phyloP scores from a whole-genome alignment of 2,888 invertebrate genomes.

The Drosophila multiciliata region DNA sequence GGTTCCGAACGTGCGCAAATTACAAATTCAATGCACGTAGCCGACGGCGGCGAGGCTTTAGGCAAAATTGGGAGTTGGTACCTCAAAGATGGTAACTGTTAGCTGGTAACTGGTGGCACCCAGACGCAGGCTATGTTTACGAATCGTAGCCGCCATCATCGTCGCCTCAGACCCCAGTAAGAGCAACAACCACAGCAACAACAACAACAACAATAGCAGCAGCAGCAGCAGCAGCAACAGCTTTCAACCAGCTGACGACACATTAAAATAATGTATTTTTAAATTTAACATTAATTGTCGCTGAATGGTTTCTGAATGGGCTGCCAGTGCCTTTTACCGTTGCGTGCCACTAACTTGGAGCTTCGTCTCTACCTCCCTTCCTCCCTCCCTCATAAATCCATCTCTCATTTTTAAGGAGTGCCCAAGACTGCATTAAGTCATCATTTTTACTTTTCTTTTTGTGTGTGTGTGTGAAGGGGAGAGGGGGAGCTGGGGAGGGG shows the following conservation, averaged over 20 bases:
- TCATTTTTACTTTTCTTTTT: constrained; percentile 63
- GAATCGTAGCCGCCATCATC: constrained; percentile 57
- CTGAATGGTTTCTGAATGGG: constrained; percentile 73
- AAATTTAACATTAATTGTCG: constrained; percentile 80
- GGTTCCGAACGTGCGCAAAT: constrained; percentile 79
- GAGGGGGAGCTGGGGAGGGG: neutral
- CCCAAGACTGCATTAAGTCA: constrained; percentile 70
- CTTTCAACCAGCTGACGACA: constrained; percentile 69
- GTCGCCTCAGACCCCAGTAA: constrained; percentile 44
- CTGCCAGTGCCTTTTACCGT: constrained; percentile 43
- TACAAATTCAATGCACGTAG: constrained; percentile 81
- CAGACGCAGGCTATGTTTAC: constrained; percentile 48
- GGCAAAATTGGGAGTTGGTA: constrained; percentile 28
- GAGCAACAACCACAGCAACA: neutral
- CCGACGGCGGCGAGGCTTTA: constrained; percentile 56
- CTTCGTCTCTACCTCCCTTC: neutral
- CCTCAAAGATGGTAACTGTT: constrained; percentile 27
- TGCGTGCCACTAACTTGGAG: constrained; percentile 3
- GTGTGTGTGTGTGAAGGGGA: too few species aligned
- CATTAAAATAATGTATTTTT: constrained; percentile 81
- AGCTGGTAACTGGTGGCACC: constrained; percentile 11
- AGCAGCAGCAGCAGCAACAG: constrained; percentile 31
- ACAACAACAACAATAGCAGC: neutral
- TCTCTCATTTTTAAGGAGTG: constrained; percentile 32
- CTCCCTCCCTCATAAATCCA: neutral